Evolutionary conservation across 1,140 invertebrate species (phyloP).

Genomic region (Nasonia giraulti): DNA sequence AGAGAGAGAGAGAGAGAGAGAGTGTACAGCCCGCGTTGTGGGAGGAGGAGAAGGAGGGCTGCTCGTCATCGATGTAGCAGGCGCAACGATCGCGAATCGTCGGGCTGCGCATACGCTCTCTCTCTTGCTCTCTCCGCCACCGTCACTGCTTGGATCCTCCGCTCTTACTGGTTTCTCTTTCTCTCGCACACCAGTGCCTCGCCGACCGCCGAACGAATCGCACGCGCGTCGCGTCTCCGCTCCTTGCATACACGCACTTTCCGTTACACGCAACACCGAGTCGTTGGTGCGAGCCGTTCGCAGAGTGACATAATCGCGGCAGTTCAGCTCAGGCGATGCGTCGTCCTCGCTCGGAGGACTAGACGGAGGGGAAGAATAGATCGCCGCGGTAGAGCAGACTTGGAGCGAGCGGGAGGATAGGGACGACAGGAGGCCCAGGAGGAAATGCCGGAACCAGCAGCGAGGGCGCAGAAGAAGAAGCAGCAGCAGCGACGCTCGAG

Average conservation of each 20-base stretch:
- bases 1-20: too few relatives aligned
- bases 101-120: constrained; percentile 9
- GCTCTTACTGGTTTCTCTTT: background rate
- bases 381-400: background rate
- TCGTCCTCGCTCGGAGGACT: background rate
- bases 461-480: background rate
- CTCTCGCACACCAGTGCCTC: constrained; percentile 38
- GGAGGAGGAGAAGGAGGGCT: background rate
- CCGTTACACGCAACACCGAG: background rate
- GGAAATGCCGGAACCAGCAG: constrained; percentile 9
- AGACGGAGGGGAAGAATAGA: background rate
- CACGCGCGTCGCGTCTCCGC: constrained; percentile 24
- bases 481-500: constrained; percentile 3
- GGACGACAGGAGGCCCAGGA: background rate
- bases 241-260: background rate
- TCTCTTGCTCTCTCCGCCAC: background rate
- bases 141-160: background rate
- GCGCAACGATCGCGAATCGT: constrained; percentile 23
- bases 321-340: background rate
- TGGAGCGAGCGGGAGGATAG: background rate
- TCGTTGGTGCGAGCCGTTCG: background rate
- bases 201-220: constrained; percentile 41
- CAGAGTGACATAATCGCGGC: background rate
- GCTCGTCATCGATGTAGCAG: constrained; percentile 12
- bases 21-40: too few relatives aligned